These are phyloP conservation scores for Rutpela maculata DNA, from an alignment of 2,888 invertebrate genomes.

Conservation along the genomic window DNA sequence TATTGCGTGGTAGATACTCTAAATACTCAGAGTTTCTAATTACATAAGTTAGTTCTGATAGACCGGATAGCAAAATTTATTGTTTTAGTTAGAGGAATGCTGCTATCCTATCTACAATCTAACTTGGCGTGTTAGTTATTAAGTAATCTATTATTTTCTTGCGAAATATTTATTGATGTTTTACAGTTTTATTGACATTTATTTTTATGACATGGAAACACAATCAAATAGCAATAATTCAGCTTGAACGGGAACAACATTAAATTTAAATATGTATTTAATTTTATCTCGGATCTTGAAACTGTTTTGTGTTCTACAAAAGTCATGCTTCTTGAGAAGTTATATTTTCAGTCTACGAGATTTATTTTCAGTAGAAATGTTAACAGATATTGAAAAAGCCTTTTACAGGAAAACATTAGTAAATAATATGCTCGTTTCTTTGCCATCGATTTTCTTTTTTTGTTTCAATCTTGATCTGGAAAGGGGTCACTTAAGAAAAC, in stretches of 20 bases:
- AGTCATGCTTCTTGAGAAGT: slow-evolving; percentile 15
- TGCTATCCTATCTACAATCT: slow-evolving; percentile 9
- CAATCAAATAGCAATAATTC: slow-evolving; percentile 10
- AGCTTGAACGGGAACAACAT: slow-evolving; percentile 17
- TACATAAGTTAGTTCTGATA: slow-evolving; percentile 18
- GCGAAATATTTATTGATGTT: slow-evolving; percentile 32
- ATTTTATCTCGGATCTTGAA: slow-evolving; percentile 15
- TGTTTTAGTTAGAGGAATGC: slow-evolving; percentile 20
- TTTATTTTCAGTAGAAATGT: not conserved
- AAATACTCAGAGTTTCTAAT: slow-evolving; percentile 30
- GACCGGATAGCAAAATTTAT: slow-evolving; percentile 22
- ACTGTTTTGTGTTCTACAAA: slow-evolving; percentile 23
- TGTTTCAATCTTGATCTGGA: too few relatives aligned
- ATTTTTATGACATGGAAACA: slow-evolving; percentile 10
- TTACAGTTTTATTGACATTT: slow-evolving; percentile 14
- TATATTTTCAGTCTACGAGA: not conserved
- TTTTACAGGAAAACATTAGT: too few relatives aligned
- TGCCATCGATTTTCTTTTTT: too few relatives aligned
- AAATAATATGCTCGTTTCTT: too few relatives aligned
- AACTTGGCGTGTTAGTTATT: slow-evolving; percentile 21
- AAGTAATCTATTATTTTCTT: slow-evolving; percentile 28
- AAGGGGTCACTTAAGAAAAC: too few relatives aligned
- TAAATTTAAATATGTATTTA: slow-evolving; percentile 9
- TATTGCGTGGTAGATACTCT: slow-evolving; percentile 10
- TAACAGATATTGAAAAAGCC: not conserved